Evolutionary conservation across 2,888 invertebrate genomes (phyloP), one percentile per base, ranked within the genome.

Genomic region (Cactoblastis cactorum): DNA sequence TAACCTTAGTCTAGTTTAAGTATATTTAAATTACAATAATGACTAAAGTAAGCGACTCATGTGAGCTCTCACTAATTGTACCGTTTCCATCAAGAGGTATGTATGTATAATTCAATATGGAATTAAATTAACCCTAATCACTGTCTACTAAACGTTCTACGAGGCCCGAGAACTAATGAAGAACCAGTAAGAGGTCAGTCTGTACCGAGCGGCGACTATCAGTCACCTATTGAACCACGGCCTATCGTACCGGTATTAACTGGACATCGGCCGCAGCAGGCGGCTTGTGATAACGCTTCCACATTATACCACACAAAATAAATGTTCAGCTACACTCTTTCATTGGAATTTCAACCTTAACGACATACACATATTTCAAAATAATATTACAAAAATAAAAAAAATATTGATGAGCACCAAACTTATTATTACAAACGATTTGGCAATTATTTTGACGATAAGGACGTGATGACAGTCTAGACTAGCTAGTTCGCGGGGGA

Each of bases 151-250:
- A 46, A 46, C 14, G 43, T 43, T 53, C 50, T 51, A 34, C 37
- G 51, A 55, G 50, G 46, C 51, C 32, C 50, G 52, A 51, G 58
- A 62, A 69, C 58, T 65, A 63, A 66, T 74, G 67, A 69, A 72
- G 76, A 82, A 80, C 83, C 77, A 80, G 85, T 83, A 80, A 77
- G 77, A 83, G 88, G 88, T 89, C 88, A 83, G 69, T 76, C 71
- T 73, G 64, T 72, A 77, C 80, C 74, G 78, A 80, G 79, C 74
- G 65, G n/a, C 60, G 62, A 64, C 68, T 88, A 89, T 90, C 88
- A 81, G 78, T 83, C 89, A 91, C 92, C 91, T 91, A 83, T 88
- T 91, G 92, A 91, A 90, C 91, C 86, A 80, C 82, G 87, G 90
- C 85, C 90, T 83, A 80, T 76, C 74, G 58, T 74, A 83, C 92